Evolutionary conservation across 2,113 vertebrate genomes (phyloP).

Genomic region (Stegostoma tigrinum): DNA sequence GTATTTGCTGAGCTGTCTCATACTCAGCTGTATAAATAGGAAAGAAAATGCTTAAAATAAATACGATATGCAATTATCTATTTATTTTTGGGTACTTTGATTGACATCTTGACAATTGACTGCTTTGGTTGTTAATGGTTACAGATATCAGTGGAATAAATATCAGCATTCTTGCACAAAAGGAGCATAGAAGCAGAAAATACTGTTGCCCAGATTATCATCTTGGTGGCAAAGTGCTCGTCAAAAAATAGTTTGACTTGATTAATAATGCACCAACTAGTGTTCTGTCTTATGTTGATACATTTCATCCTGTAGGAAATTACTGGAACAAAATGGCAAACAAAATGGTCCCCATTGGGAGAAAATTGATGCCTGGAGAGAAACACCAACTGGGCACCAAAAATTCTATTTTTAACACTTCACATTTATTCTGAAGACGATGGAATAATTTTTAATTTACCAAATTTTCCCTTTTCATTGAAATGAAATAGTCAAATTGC

Average conservation of each 20-base stretch:
- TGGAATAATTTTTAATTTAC: not conserved
- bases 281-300: not conserved
- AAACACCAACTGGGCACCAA: not conserved
- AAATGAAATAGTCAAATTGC: not conserved
- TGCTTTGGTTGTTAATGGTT: not conserved
- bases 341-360: not conserved
- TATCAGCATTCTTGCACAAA: not conserved
- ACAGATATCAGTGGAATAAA: not conserved
- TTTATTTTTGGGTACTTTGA: not conserved
- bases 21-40: not conserved
- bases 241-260: not conserved
- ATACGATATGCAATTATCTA: not conserved
- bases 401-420: not conserved
- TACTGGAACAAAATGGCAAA: not conserved
- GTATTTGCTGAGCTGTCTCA: not conserved
- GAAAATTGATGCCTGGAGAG: not conserved
- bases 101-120: not conserved
- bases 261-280: not conserved
- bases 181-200: not conserved
- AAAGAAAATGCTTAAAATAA: slow-evolving; percentile 1
- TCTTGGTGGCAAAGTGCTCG: not conserved
- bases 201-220: not conserved
- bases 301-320: not conserved
- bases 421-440: not conserved
- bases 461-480: not conserved